Evolutionary conservation across 2,888 invertebrate species (phyloP).

Genomic region (Nemotelus pantherinus): DNA sequence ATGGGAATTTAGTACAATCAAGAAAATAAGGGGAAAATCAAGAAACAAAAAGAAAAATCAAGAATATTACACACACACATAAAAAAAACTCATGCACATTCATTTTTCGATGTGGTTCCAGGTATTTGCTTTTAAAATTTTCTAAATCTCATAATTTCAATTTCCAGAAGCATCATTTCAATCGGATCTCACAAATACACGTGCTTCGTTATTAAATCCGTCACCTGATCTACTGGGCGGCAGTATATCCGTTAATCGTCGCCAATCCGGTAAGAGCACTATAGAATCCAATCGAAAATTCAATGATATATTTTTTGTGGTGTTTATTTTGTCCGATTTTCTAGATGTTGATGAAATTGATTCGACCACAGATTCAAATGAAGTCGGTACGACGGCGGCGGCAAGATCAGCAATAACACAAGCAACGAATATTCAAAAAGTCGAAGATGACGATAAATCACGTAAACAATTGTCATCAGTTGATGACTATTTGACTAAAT

Average conservation of each 20-base stretch:
- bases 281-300: not conserved
- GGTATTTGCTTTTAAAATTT: no score
- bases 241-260: not conserved
- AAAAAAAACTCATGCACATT: no score
- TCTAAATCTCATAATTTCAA: not conserved
- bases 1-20: no score
- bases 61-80: no score
- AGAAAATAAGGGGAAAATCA: no score
- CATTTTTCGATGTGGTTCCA: no score
- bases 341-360: conserved; percentile 22
- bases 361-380: conserved; percentile 37
- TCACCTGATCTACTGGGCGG: conserved; percentile 1
- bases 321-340: not conserved
- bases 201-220: conserved; percentile 21
- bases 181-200: conserved; percentile 50
- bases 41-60: no score
- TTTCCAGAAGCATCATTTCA: conserved; percentile 57
- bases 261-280: conserved; percentile 20
- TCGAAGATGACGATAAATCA: not conserved
- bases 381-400: not conserved
- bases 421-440: not conserved
- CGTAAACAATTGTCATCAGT: conserved; percentile 39
- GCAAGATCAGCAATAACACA: not conserved
- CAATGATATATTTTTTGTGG: not conserved
- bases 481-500: conserved; percentile 54